phyloP scores from a whole-genome alignment of 2,113 vertebrate species.

The Grammomys surdaster region DNA sequence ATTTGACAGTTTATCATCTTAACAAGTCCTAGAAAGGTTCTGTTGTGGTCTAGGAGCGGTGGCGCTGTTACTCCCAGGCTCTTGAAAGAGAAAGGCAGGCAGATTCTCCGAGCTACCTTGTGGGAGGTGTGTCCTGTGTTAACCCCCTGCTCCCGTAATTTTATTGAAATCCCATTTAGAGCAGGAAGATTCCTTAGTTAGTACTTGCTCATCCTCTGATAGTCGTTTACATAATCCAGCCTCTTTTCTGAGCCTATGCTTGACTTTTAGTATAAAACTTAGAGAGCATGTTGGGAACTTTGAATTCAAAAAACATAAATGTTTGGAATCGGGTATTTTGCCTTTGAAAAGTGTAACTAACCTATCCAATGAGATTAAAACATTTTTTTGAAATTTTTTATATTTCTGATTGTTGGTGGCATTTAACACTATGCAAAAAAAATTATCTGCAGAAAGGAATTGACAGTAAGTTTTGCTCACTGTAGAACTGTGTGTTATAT shows the following conservation, averaged over 20 bases:
- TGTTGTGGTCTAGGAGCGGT: neutral
- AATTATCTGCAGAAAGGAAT: slow-evolving; percentile 74
- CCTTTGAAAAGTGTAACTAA: slow-evolving; percentile 77
- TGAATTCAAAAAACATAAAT: slow-evolving; percentile 32
- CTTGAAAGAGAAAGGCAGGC: no score
- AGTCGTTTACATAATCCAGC: slow-evolving; percentile 13
- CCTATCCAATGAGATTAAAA: slow-evolving; percentile 73
- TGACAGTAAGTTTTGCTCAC: slow-evolving; percentile 65
- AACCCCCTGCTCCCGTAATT: no score
- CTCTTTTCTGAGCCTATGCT: slow-evolving; percentile 53
- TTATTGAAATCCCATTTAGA: slow-evolving; percentile 10
- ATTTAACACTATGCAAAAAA: slow-evolving; percentile 87
- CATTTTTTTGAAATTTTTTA: neutral
- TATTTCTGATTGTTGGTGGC: slow-evolving; percentile 78
- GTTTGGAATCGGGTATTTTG: slow-evolving; percentile 63
- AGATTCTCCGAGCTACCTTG: neutral
- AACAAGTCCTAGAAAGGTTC: slow-evolving; percentile 16
- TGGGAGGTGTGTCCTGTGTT: no score
- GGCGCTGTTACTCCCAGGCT: neutral
- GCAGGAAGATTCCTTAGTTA: slow-evolving; percentile 14
- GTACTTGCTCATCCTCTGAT: neutral
- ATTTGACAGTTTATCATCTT: slow-evolving; percentile 52
- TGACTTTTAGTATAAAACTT: slow-evolving; percentile 62
- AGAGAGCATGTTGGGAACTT: slow-evolving; percentile 37
- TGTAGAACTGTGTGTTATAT: slow-evolving; percentile 46